Percentiles rank a stretch among this genome's conserved stretches.
phyloP scores from a whole-genome alignment of 2,113 vertebrate genomes.

The Microcebus jonahi region DNA sequence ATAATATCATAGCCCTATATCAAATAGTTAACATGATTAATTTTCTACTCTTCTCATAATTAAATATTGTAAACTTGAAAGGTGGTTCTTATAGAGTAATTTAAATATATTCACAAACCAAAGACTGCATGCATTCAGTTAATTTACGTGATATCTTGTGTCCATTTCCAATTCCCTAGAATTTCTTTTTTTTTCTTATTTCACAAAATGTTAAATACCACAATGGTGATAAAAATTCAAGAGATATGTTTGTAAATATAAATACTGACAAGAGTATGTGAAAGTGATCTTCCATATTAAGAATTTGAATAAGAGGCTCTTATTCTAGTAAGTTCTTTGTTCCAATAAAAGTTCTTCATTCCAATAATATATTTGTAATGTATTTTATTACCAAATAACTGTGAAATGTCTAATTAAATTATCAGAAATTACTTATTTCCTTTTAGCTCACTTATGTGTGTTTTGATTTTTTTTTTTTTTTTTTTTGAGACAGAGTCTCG shows the following conservation, averaged over 20 bases:
- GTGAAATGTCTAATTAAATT: background rate
- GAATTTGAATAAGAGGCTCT: background rate
- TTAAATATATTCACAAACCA: background rate
- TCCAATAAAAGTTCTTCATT: background rate
- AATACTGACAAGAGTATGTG: background rate
- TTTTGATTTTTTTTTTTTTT: slow-evolving; percentile 23
- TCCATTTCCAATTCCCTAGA: background rate
- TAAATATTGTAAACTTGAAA: background rate
- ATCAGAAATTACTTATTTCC: background rate
- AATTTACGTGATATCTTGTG: background rate
- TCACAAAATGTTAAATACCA: background rate
- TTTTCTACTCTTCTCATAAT: background rate
- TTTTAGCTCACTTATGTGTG: background rate
- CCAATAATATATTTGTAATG: background rate
- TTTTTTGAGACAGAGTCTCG: no score
- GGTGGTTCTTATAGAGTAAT: background rate
- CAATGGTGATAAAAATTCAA: background rate
- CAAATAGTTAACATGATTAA: background rate
- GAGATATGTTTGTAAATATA: background rate
- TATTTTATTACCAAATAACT: background rate
- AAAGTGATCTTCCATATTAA: background rate
- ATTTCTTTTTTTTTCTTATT: background rate
- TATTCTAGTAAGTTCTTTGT: background rate
- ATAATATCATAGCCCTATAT: background rate
- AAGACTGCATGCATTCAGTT: background rate